phyloP scores from a whole-genome alignment of 2,113 vertebrate genomes.

The Neolamprologus cancellatus region DNA sequence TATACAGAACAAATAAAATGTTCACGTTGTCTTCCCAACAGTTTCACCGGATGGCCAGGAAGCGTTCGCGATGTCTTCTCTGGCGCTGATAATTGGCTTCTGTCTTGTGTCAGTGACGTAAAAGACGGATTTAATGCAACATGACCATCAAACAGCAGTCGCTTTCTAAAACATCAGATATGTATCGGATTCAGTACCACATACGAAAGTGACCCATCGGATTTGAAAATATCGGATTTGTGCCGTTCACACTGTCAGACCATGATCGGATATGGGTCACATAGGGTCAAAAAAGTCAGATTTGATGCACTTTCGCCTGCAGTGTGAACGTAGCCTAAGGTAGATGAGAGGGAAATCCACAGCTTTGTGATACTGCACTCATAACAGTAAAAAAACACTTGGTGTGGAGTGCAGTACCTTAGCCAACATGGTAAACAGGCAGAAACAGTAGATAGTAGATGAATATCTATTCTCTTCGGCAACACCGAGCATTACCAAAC shows the following conservation, averaged over 20 bases:
- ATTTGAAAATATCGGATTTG: too few relatives aligned
- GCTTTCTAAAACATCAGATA: rapidly evolving
- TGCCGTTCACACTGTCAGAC: rapidly evolving
- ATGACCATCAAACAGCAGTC: rapidly evolving
- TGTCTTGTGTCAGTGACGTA: too few relatives aligned
- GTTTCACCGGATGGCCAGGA: too few relatives aligned
- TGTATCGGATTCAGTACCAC: rapidly evolving
- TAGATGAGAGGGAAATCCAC: neutral
- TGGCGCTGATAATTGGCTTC: rapidly evolving
- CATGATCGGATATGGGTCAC: rapidly evolving
- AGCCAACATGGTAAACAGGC: neutral
- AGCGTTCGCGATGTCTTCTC: too few relatives aligned
- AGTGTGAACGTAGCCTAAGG: neutral
- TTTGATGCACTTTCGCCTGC: rapidly evolving
- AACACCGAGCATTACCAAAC: neutral
- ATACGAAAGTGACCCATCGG: rapidly evolving
- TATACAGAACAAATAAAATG: rapidly evolving
- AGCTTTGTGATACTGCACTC: neutral
- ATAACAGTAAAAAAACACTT: neutral
- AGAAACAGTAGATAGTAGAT: neutral
- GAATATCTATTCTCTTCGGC: neutral
- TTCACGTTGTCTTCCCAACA: too few relatives aligned
- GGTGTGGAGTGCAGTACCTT: neutral
- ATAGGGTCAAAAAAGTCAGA: rapidly evolving
- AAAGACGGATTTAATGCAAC: too few relatives aligned